Base-by-base conservation (phyloP, 2,797 vertebrate genomes). In the Threskiornis aethiopicus region DNA sequence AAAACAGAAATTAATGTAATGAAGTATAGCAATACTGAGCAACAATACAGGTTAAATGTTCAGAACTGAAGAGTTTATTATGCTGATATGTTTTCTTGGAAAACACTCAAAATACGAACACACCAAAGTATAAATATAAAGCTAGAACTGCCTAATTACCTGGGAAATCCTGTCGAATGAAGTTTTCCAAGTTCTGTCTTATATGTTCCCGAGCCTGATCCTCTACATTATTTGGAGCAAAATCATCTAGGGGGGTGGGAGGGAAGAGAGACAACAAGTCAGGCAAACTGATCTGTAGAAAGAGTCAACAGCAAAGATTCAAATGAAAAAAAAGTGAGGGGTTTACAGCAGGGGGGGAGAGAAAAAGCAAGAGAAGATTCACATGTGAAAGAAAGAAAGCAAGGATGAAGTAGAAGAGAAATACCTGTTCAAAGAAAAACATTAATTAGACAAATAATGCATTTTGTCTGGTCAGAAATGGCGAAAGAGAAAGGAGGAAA, bases 181-280 rank as follows among this genome's bases (percentile, higher is more conserved):
- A 99, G 57, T 80, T 96, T 98, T 99, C 99, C 94, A 99, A 96
- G 94, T 99, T 99, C 95, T 98, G 98, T 47, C 99, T 97, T 97
- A 99, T 99, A 96, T 98, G 94, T 90, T 99, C 99, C 92, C 99
- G 99, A 65, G 99, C 98, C 49, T 98, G 97, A 81, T 99, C 98
- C 97, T 99, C 99, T 93, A 98, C 58, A 47, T 95, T 93, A 94
- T 98, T 99, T 91, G 99, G 99, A 80, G 99, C 98, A 95, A 99
- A 99, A 97, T 99, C 99, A 39, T 94, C 99, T 99, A 92, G 67
- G 41, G 41, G 14, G 41, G 41, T 5, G 13, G 41, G 41, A 5
- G 17, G 51, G 59, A 91, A 21, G 51, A 65, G 79, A 87, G 5
- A 84, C 31, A 77, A 42, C 8, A 57, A 64, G 54, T 89, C 44